Percentiles rank a stretch among this genome's conserved stretches.
Evolutionary conservation across 2,113 vertebrate genomes (phyloP).

Genomic region (Rhombomys opimus): DNA sequence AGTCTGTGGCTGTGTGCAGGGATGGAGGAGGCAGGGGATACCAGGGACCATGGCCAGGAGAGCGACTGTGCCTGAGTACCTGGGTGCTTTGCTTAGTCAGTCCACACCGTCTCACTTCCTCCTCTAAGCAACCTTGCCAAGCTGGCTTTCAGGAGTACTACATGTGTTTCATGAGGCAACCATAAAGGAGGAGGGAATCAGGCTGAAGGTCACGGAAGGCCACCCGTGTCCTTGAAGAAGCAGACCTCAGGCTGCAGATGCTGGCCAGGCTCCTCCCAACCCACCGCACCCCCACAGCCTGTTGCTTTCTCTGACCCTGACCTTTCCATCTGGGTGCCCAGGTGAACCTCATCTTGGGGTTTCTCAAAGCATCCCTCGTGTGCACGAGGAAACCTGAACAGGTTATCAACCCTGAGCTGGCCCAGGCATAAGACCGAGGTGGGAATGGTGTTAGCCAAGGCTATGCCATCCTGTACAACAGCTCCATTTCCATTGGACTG

Average conservation of each 20-base stretch:
- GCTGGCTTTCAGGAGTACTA: not conserved
- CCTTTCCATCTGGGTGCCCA: not conserved
- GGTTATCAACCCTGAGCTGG: not conserved
- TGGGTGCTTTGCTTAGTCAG: not conserved
- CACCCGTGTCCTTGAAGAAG: not conserved
- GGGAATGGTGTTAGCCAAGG: not conserved
- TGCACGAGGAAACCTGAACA: not conserved
- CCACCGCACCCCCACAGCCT: accelerated
- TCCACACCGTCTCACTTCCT: accelerated
- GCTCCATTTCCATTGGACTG: not conserved
- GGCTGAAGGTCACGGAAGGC: not conserved
- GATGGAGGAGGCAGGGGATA: accelerated
- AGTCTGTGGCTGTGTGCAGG: accelerated
- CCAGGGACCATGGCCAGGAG: accelerated
- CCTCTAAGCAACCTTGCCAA: not conserved
- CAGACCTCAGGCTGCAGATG: accelerated
- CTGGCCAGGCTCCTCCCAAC: not conserved
- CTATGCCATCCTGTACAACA: not conserved
- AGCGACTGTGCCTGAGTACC: accelerated
- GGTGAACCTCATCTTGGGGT: not conserved
- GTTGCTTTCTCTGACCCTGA: not conserved
- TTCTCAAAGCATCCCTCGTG: accelerated
- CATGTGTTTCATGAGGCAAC: not conserved
- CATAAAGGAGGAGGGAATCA: not conserved
- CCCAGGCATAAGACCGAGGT: not conserved